Percentiles rank a stretch among this genome's conserved stretches.
phyloP scores from a whole-genome alignment of 2,113 vertebrate species.

The Pao palembangensis region DNA sequence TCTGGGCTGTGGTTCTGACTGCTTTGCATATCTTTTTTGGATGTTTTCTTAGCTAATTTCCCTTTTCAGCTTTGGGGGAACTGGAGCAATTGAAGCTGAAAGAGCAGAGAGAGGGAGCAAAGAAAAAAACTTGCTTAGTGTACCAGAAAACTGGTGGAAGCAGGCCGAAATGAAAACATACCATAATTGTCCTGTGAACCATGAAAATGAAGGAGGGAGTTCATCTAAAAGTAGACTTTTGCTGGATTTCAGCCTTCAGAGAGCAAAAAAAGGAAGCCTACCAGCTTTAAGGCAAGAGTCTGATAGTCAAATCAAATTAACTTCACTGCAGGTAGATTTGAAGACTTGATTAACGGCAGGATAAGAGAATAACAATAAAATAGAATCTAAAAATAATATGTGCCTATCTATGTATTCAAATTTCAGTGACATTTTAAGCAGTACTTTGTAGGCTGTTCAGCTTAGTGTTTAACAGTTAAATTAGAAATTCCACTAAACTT shows the following conservation, averaged over 20 bases:
- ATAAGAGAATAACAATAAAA: no score
- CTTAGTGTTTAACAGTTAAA: no score
- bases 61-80: constrained; percentile 4
- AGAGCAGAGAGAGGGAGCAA: not conserved
- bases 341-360: no score
- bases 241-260: no score
- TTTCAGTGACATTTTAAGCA: not conserved
- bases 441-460: no score
- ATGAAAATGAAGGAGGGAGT: constrained; percentile 27
- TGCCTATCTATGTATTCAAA: not conserved
- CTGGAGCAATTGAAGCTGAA: constrained; percentile 21
- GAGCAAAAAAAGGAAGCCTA: no score
- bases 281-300: no score
- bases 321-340: no score
- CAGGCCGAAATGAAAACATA: constrained; percentile 20
- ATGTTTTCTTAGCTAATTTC: not conserved
- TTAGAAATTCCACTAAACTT: constrained; percentile 2
- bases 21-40: not conserved
- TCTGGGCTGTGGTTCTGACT: no score
- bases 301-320: no score
- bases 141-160: constrained; percentile 29
- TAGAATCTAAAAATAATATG: no score
- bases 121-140: constrained; percentile 8
- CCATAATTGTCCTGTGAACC: constrained; percentile 15
- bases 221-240: constrained; percentile 16